A percentile compares a stretch with the other conserved stretches of the same genome.
These are phyloP conservation scores for Prunella strophiata DNA, from an alignment of 2,797 vertebrate species.

Conservation along the genomic window DNA sequence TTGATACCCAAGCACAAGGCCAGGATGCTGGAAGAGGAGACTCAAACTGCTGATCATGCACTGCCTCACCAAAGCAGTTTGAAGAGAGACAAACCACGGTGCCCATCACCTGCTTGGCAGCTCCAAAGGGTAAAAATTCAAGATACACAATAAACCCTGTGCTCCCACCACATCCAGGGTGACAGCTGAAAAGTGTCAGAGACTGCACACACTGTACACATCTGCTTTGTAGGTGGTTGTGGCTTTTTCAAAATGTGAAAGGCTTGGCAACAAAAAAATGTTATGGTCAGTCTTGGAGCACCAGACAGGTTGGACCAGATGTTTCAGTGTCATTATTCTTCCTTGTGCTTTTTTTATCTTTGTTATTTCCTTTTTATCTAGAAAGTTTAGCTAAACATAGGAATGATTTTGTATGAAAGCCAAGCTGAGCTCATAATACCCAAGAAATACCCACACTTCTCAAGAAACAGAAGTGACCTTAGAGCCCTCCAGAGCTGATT, in stretches of 20 bases:
- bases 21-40: neutral
- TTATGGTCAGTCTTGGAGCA: neutral
- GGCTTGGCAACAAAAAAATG: neutral
- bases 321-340: neutral
- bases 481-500: neutral
- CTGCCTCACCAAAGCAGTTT: neutral
- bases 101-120: neutral
- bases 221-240: neutral
- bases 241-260: neutral
- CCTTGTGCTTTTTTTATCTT: neutral
- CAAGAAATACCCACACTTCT: neutral
- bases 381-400: neutral
- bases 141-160: neutral
- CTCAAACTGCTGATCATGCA: neutral
- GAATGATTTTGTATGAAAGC: neutral
- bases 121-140: neutral
- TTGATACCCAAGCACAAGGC: neutral
- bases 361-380: conserved; percentile 14
- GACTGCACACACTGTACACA: accelerated
- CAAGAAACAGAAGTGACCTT: neutral
- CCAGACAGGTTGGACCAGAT: neutral
- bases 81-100: neutral
- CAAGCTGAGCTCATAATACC: neutral
- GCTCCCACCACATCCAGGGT: neutral
- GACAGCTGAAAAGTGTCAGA: neutral